Evolutionary conservation across 2,113 vertebrate genomes (phyloP).

Genomic region (Vidua macroura): DNA sequence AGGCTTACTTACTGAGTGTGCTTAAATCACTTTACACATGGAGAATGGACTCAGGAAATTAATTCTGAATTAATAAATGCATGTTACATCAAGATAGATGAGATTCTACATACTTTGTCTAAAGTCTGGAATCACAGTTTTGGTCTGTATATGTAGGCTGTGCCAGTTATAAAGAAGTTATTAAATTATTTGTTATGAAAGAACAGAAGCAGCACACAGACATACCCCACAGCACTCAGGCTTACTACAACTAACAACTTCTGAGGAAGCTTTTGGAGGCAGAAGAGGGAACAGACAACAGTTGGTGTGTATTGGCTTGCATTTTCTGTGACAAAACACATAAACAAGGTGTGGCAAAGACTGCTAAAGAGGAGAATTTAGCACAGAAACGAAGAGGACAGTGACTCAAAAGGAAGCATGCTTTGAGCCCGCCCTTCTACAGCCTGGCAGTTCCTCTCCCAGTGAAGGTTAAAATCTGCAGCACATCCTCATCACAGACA

Average conservation of each 20-base stretch:
- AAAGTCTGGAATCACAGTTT: background rate
- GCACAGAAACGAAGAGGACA: background rate
- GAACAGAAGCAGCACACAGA: background rate
- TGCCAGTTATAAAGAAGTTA: background rate
- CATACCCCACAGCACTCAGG: background rate
- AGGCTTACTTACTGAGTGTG: background rate
- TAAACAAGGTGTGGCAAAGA: background rate
- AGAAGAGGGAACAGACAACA: background rate
- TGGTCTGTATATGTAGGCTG: background rate
- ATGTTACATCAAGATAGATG: background rate
- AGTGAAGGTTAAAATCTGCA: background rate
- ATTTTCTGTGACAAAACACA: background rate
- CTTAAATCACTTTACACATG: background rate
- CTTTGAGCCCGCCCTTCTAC: background rate
- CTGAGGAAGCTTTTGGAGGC: background rate
- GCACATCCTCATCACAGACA: background rate
- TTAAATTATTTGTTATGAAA: background rate
- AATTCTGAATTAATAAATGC: background rate
- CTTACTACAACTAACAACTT: background rate
- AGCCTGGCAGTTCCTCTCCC: background rate
- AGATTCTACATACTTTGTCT: background rate
- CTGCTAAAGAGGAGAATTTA: background rate
- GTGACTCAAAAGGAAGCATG: background rate
- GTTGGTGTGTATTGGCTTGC: background rate
- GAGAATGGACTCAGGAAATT: background rate